A percentile compares a stretch with the other conserved stretches of the same genome.
phyloP scores from a whole-genome alignment of 2,113 vertebrate species.

The Leptocoma aspasia region DNA sequence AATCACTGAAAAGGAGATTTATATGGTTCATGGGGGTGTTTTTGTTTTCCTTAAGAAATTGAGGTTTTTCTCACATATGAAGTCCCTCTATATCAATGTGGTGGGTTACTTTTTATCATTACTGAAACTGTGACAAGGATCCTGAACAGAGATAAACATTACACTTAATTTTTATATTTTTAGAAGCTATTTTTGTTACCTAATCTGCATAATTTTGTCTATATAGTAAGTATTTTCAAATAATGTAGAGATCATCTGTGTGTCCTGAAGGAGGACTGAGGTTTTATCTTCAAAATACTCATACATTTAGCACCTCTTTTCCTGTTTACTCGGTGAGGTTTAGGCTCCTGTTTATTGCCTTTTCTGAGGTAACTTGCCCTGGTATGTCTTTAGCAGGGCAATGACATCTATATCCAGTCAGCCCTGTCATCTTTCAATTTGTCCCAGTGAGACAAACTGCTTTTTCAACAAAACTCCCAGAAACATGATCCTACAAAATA shows the following conservation, averaged over 20 bases:
- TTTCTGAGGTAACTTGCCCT: not conserved
- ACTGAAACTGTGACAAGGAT: not conserved
- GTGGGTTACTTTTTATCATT: not conserved
- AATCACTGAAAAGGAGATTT: not conserved
- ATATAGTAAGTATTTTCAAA: not conserved
- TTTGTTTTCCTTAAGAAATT: not conserved
- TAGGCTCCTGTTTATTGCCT: not conserved
- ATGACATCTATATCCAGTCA: not conserved
- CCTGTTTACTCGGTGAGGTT: not conserved
- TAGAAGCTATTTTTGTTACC: not conserved
- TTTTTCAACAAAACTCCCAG: not conserved
- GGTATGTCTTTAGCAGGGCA: not conserved
- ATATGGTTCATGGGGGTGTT: rapidly evolving
- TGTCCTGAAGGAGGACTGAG: not conserved
- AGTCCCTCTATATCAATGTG: not conserved
- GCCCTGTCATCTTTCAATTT: not conserved
- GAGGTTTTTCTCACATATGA: not conserved
- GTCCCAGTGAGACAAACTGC: too few species aligned
- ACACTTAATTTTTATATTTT: not conserved
- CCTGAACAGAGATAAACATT: not conserved
- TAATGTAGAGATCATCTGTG: not conserved
- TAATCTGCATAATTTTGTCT: not conserved
- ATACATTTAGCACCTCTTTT: not conserved
- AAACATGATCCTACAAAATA: not conserved
- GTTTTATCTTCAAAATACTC: not conserved